Conservation (phyloP, 2,113 vertebrate species). For the Taurulus bubalis region DNA sequence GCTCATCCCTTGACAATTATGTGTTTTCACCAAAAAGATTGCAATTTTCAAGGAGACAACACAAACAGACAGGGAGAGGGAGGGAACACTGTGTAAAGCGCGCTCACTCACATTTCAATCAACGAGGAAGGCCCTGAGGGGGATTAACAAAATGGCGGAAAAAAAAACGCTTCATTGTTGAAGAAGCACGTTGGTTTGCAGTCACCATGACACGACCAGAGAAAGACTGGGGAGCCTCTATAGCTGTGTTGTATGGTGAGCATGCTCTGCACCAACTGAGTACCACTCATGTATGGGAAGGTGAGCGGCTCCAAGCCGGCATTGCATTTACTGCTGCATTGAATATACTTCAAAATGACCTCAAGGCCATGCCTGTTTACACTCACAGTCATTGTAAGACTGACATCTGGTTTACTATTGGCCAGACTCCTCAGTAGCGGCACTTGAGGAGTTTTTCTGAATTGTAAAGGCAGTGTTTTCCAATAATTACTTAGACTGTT, state of each 20-base stretch:
- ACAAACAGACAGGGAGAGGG: constrained; percentile 70
- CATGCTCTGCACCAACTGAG: constrained; percentile 64
- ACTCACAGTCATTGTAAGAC: constrained; percentile 11
- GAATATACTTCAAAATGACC: constrained; percentile 49
- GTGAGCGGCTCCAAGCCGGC: constrained; percentile 44
- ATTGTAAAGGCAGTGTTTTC: not conserved
- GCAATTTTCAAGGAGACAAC: constrained; percentile 81
- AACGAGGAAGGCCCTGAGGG: constrained; percentile 72
- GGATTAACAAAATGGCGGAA: constrained; percentile 81
- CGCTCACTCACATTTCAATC: constrained; percentile 77
- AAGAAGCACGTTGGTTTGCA: constrained; percentile 71
- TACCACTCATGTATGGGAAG: constrained; percentile 60
- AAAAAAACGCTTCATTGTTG: constrained; percentile 77
- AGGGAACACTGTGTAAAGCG: constrained; percentile 68
- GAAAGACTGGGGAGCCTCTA: constrained; percentile 53
- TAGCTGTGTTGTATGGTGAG: constrained; percentile 59
- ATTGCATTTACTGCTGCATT: constrained; percentile 26
- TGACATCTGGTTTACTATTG: not conserved
- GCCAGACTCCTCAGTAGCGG: not conserved
- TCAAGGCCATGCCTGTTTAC: constrained; percentile 32
- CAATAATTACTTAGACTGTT: not conserved
- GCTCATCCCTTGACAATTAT: constrained; percentile 77
- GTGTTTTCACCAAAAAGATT: constrained; percentile 79
- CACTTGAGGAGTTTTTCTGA: constrained; percentile 13
- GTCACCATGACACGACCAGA: constrained; percentile 78